phyloP scores from a whole-genome alignment of 2,113 vertebrate genomes.

The Poecilia latipinna region DNA sequence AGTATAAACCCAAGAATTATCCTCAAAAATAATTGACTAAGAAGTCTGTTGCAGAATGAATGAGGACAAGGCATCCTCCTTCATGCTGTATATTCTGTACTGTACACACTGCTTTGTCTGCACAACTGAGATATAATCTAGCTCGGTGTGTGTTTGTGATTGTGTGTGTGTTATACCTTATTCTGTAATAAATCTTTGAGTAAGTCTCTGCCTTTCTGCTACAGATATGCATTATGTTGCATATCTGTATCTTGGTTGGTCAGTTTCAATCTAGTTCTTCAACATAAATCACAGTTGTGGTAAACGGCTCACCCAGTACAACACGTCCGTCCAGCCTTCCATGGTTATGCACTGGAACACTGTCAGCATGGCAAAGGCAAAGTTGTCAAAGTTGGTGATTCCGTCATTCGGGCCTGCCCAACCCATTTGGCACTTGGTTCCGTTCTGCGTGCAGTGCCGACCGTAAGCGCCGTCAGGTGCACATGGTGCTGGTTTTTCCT shows the following conservation, averaged over 20 bases:
- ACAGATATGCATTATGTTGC: not conserved
- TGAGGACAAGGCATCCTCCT: no score
- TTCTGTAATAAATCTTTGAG: constrained; percentile 35
- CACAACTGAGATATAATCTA: no score
- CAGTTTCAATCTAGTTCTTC: not conserved
- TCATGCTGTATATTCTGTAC: constrained; percentile 2
- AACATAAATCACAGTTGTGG: constrained; percentile 41
- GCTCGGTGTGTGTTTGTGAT: no score
- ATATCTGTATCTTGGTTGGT: not conserved
- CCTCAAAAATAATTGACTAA: no score
- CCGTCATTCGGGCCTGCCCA: constrained; percentile 97
- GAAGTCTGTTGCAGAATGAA: no score
- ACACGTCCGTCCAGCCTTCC: constrained; percentile 98
- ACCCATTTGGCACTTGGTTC: constrained; percentile 85
- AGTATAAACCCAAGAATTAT: no score
- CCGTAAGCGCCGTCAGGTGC: constrained; percentile 87
- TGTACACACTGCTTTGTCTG: constrained; percentile 41
- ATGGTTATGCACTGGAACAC: constrained; percentile 99
- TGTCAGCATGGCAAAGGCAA: constrained; percentile 98
- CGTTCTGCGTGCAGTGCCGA: constrained; percentile 87
- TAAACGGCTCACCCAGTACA: constrained; percentile 94
- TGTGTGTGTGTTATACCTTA: not conserved
- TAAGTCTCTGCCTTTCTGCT: constrained; percentile 20
- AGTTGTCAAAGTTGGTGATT: constrained; percentile 99
- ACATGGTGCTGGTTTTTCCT: constrained; percentile 93